Evolutionary conservation across 1,140 invertebrate genomes (phyloP), one percentile per base, ranked within the genome.

Genomic region (Andricus grossulariae): DNA sequence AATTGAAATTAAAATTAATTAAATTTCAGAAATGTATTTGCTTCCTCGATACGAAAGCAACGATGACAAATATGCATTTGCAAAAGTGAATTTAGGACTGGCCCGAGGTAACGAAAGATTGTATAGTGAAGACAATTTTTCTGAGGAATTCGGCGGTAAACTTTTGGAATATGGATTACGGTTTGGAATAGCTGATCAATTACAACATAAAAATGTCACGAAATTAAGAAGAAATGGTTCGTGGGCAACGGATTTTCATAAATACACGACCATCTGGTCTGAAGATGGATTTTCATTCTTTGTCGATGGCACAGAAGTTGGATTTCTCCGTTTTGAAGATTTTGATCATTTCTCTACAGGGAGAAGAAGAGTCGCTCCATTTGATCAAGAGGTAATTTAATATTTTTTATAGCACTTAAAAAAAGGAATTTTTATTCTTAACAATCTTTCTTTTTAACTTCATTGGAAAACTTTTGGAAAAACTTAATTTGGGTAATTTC

Each of bases 211-310:
- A 77, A 73, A 85, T 82, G 66, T 89, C 79, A 77, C 85, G 73
- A 66, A 90, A 86, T 74, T 76, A 21, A 7, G 78, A 32, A 50
- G 72, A 32, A 2, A 80, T 79, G 75, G 84, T 0, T 87, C 88
- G 57, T 95, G 94, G 93, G 91, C 90, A 1, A 88, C 93, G 71
- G 90, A 92, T n/a, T 95, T 93, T 83, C 94, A 95, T 73, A 86
- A 90, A 0, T 95, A 94, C 80, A 89, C 90, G 3, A 79, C 95
- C 0, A 86, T 91, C 13, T 96, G 95, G 95, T 92, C 88, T 80
- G 21, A 76, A 82, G 83, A 91, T 10, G 81, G 84, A 25, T 89
- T 94, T 71, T 80, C 78, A 0, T 90, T 94, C 45, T 82, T 85
- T 1, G 92, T 95, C 39, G 94, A 95, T 83, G 92, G 89, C 2